phyloP scores from a whole-genome alignment of 2,888 invertebrate genomes.

The Lithophane semibrunnea region DNA sequence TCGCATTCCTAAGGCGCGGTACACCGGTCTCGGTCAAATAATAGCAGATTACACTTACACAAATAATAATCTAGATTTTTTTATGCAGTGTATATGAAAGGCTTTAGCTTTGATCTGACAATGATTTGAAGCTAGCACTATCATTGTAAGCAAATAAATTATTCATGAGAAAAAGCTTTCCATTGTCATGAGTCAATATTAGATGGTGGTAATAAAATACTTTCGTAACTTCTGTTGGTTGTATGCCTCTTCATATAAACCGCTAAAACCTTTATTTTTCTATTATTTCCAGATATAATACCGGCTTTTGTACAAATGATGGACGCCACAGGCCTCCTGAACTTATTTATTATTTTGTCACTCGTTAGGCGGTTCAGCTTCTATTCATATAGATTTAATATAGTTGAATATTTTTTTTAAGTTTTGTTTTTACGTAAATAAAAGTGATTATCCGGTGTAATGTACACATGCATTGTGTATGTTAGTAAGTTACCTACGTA shows the following conservation, averaged over 20 bases:
- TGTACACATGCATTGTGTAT: conserved; percentile 70
- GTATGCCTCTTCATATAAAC: background rate
- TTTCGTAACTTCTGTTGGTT: background rate
- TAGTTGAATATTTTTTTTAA: conserved; percentile 83
- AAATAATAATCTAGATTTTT: background rate
- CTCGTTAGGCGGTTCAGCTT: conserved; percentile 87
- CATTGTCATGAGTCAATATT: no score
- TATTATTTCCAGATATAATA: conserved; percentile 78
- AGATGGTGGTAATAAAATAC: background rate
- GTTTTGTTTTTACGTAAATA: conserved; percentile 82
- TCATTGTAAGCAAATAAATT: no score
- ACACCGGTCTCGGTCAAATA: no score
- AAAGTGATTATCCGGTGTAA: conserved; percentile 70
- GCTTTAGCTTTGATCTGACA: background rate
- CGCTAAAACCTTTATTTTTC: conserved; percentile 50
- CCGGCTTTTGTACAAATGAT: conserved; percentile 87
- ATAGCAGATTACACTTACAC: background rate
- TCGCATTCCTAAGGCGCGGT: no score
- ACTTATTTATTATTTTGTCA: conserved; percentile 88
- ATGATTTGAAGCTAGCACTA: background rate
- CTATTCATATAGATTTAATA: conserved; percentile 87
- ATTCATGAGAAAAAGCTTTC: no score
- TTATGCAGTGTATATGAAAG: background rate
- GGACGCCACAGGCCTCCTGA: conserved; percentile 80
- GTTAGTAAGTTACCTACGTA: conserved; percentile 77